Base-by-base conservation (phyloP, 2,113 vertebrate genomes). In the Solea senegalensis region DNA sequence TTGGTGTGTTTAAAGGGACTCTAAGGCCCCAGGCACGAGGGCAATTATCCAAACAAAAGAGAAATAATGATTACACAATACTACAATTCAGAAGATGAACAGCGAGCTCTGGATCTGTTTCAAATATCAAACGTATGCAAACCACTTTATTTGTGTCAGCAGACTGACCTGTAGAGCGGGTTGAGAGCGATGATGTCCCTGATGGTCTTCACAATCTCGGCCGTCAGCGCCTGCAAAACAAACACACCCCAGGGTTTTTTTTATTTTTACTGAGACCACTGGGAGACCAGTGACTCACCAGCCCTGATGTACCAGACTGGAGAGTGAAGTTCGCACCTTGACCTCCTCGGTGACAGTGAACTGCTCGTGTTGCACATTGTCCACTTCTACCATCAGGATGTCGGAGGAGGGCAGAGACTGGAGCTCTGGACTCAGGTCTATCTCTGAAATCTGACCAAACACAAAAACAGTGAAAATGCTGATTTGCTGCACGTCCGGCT, bases 181-280 rank as follows among this genome's bases (percentile, higher is more conserved):
- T 99, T 99, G 80, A 99, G 86, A 15, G 98, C 95, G 15, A 99
- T 99, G 88, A 99, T 99, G 91, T 99, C 98, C 51, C 98, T 93
- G 82, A 99, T 99, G 44, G 98, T 99, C 90, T 99, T 99, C 76
- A 99, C 98, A 0, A 99, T 98, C 93, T 99, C 98, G 1, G 98
- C 98, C 0, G 98, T 99, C 60, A 99, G 93, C 0, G 98, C 98
- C 98, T 99, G 69, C 52, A 14, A 39, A 56, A 52, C 39, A 58
- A 50, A 69, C 44, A 69, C 5, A 74, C 13, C 9, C 60, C 15
- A 34, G 10, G 14, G 45, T 48, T 45, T 48, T 11, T 48, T 16
- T 50, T n/a, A 7, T 50, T n/a, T 44, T 16, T 7, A 57, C 28
- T 34, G 8, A 61, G 7, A 49, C 2, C 11, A 11, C 21, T 8